These are phyloP conservation scores for Heterodera filipjevi DNA, from an alignment of 2,888 invertebrate species.

Conservation along the genomic window DNA sequence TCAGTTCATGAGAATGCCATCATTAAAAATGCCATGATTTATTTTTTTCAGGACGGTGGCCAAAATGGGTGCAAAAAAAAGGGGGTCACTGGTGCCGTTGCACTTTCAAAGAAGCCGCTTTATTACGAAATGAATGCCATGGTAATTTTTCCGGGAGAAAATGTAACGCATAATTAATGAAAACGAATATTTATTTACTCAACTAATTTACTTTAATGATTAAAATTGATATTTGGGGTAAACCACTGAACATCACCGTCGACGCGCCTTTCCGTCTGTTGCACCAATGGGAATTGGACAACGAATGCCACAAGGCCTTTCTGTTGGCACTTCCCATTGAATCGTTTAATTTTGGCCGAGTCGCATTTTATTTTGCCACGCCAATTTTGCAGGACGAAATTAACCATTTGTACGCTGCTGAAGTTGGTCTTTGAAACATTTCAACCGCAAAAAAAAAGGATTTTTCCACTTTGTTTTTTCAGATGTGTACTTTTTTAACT, in stretches of 20 bases:
- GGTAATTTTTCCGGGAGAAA: not conserved
- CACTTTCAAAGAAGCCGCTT: slow-evolving; percentile 8
- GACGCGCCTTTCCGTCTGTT: slow-evolving; percentile 12
- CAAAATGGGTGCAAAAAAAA: slow-evolving; percentile 11
- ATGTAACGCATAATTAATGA: too few relatives aligned
- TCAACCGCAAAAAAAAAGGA: not conserved
- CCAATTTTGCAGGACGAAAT: slow-evolving; percentile 16
- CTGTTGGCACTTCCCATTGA: not conserved
- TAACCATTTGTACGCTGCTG: not conserved
- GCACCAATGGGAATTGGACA: slow-evolving; percentile 6
- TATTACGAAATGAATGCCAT: not conserved
- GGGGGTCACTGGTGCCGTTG: slow-evolving; percentile 7
- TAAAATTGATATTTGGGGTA: not conserved
- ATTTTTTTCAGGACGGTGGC: not conserved
- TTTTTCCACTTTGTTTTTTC: not conserved
- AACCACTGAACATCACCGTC: not conserved
- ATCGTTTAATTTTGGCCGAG: not conserved
- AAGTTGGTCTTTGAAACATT: not conserved
- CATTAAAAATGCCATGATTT: not conserved
- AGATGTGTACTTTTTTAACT: too few relatives aligned
- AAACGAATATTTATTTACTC: too few relatives aligned
- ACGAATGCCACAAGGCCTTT: slow-evolving; percentile 6
- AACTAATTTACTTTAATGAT: not conserved
- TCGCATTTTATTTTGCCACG: slow-evolving; percentile 14
- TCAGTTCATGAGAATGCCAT: not conserved